Conservation (phyloP, 2,888 invertebrate genomes). For the Cephus runcator region DNA sequence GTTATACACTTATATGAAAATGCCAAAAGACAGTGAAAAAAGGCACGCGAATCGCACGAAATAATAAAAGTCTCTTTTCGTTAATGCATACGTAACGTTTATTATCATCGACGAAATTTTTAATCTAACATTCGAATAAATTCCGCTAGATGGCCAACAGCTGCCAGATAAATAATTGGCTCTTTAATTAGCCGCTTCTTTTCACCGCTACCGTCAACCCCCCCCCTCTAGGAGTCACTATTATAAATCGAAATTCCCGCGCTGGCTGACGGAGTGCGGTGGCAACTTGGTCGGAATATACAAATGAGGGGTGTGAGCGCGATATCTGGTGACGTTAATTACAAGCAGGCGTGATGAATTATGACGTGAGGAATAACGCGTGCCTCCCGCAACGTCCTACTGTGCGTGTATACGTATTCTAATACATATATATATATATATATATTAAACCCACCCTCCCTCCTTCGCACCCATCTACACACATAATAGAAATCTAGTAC, state of each 20-base stretch:
- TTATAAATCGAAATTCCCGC: background rate
- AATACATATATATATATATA: background rate
- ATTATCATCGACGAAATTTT: background rate
- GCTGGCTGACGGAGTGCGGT: slow-evolving; percentile 2
- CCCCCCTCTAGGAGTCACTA: background rate
- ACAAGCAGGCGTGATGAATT: slow-evolving; percentile 23
- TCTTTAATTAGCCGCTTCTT: background rate
- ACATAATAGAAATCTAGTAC: background rate
- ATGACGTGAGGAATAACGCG: slow-evolving; percentile 23
- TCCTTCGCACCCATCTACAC: too few relatives aligned
- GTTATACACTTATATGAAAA: too few relatives aligned
- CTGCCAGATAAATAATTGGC: background rate
- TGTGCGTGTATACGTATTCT: background rate
- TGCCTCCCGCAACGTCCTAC: slow-evolving; percentile 1
- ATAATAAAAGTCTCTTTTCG: too few relatives aligned
- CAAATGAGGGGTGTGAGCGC: slow-evolving; percentile 22
- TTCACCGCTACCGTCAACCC: background rate
- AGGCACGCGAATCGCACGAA: too few relatives aligned
- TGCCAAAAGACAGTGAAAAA: too few relatives aligned
- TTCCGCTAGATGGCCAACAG: slow-evolving; percentile 7
- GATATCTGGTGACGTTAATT: slow-evolving; percentile 23
- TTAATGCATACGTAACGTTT: too few relatives aligned
- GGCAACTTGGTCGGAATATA: slow-evolving; percentile 10
- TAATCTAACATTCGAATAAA: slow-evolving; percentile 12
- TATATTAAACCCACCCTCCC: too few relatives aligned